Percentiles rank a stretch among this genome's conserved stretches.
Conservation (phyloP, 2,888 invertebrate genomes). For the Tenthredo distinguenda region DNA sequence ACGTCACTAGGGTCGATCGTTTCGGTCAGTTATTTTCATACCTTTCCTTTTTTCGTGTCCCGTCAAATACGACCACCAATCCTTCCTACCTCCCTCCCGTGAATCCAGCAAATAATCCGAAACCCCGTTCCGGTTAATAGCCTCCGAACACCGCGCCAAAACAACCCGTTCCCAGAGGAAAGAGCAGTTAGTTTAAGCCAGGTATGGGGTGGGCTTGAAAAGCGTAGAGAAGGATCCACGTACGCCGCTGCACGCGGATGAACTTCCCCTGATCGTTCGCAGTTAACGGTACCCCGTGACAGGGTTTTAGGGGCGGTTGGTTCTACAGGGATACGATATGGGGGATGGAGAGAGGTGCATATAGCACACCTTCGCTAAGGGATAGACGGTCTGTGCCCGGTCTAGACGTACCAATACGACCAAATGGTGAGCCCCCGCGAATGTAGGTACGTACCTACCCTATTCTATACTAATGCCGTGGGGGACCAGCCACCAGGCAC, state of each 20-base stretch:
- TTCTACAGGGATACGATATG: constrained; percentile 15
- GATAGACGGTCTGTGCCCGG: constrained; percentile 74
- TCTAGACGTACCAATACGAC: constrained; percentile 69
- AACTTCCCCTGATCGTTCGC: constrained; percentile 43
- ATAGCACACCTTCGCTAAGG: neutral
- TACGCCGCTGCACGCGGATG: constrained; percentile 12
- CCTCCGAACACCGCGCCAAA: constrained; percentile 31
- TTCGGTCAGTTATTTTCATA: neutral
- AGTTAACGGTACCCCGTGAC: constrained; percentile 44
- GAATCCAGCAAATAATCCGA: constrained; percentile 18
- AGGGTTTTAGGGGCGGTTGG: constrained; percentile 1
- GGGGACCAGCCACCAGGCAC: constrained; percentile 69
- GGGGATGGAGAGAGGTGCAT: neutral
- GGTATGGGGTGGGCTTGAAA: neutral
- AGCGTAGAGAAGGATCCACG: constrained; percentile 1
- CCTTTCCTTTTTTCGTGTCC: neutral
- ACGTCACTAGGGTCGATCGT: neutral
- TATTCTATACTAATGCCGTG: constrained; percentile 32
- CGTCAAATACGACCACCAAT: neutral
- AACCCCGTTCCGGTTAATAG: constrained; percentile 35
- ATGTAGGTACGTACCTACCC: neutral
- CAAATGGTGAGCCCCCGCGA: constrained; percentile 53
- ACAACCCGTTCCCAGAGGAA: constrained; percentile 30
- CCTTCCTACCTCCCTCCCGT: neutral
- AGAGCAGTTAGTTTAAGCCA: constrained; percentile 36